A percentile compares a stretch with the other conserved stretches of the same genome.
These are phyloP conservation scores for Hypothenemus hampei DNA, from an alignment of 1,140 invertebrate genomes.

Conservation along the genomic window DNA sequence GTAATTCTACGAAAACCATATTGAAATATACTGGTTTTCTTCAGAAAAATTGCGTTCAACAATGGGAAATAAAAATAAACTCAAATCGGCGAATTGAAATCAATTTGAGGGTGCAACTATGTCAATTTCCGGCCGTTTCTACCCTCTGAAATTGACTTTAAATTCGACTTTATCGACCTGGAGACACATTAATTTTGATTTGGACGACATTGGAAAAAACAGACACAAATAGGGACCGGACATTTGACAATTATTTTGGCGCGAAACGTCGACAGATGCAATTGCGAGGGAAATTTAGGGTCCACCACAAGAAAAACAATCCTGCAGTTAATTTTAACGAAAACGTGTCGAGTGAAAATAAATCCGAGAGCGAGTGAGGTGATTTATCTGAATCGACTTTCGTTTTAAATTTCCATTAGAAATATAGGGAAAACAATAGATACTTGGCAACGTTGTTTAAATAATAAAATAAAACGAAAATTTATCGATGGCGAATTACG, in stretches of 20 bases:
- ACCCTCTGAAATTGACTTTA: conserved; percentile 22
- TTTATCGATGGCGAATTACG: too few species aligned
- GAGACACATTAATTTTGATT: conserved; percentile 25
- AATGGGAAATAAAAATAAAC: conserved; percentile 19
- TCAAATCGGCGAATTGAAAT: conserved; percentile 22
- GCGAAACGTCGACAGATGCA: conserved; percentile 13
- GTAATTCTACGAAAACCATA: too few species aligned
- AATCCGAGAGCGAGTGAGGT: neutral
- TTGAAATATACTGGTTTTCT: too few species aligned
- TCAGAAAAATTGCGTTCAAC: neutral
- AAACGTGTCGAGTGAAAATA: neutral
- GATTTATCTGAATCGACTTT: too few species aligned
- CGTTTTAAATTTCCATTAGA: too few species aligned
- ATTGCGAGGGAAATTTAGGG: conserved; percentile 11
- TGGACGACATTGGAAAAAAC: conserved; percentile 15
- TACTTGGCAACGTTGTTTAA: too few species aligned
- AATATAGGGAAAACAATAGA: too few species aligned
- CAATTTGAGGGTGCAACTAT: conserved; percentile 19
- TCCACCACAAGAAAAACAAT: neutral
- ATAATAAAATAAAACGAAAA: too few species aligned
- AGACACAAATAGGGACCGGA: conserved; percentile 20
- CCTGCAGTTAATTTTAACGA: neutral
- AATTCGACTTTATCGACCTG: conserved; percentile 27
- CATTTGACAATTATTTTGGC: conserved; percentile 22
- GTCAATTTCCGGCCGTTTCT: conserved; percentile 20